Percentiles rank a stretch among this genome's conserved stretches.
Evolutionary conservation across 2,113 vertebrate genomes (phyloP).

Genomic region (Eulemur rufifrons): DNA sequence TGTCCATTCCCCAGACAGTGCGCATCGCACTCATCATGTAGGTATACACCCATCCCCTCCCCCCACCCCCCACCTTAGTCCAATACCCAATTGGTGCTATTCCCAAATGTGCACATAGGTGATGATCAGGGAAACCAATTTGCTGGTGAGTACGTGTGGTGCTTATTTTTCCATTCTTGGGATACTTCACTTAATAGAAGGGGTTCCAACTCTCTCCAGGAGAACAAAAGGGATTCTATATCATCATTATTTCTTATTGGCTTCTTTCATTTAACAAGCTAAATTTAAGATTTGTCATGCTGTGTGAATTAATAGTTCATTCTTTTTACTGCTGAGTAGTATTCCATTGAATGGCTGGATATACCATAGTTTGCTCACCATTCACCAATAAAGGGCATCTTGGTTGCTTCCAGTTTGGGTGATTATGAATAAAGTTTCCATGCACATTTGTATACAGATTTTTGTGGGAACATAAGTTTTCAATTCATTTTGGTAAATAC

Average conservation of each 20-base stretch:
- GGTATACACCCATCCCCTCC: too few species aligned
- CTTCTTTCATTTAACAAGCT: not conserved
- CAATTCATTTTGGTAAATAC: not conserved
- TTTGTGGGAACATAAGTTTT: not conserved
- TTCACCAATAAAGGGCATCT: not conserved
- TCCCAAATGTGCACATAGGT: too few species aligned
- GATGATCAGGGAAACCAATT: too few species aligned
- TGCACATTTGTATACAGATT: not conserved
- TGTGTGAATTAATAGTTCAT: not conserved
- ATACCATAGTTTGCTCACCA: not conserved
- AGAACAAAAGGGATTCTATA: too few species aligned
- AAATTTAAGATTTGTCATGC: not conserved
- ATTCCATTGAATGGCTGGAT: not conserved
- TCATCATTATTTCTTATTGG: not conserved
- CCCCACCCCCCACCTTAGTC: too few species aligned
- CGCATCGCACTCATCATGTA: too few species aligned
- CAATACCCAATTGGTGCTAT: too few species aligned
- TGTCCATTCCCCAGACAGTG: too few species aligned
- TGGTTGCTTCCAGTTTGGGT: not conserved
- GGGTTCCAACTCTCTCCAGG: too few species aligned
- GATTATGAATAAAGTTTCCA: not conserved
- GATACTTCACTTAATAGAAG: too few species aligned
- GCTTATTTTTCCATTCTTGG: too few species aligned
- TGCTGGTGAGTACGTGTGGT: too few species aligned
- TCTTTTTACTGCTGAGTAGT: not conserved